Base-by-base conservation (phyloP, 2,113 vertebrate genomes). In the Tyto alba region DNA sequence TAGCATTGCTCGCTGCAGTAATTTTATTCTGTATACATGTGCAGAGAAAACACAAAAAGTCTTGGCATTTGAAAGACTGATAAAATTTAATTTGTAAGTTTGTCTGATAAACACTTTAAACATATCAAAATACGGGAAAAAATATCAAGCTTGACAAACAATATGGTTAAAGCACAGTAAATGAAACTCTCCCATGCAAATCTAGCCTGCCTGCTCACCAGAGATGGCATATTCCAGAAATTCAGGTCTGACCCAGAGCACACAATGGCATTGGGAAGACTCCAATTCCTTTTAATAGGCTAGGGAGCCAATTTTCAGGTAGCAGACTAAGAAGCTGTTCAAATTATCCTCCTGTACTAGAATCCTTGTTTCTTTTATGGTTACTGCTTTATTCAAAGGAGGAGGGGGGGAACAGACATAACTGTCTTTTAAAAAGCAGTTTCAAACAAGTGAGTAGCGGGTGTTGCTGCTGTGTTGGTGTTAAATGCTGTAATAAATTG, bases 71-170 rank as follows among this genome's bases (percentile, higher is more conserved):
- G 90, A 88, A 92, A 93, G 86, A 48, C 79, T 90, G 95, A 98
- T 96, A 96, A 96, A 96, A 95, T 93, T 95, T 97, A 93, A 97
- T 97, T 97, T 93, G 90, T 96, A 86, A 59, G 85, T 95, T 96
- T 89, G 73, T 94, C 93, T 95, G 95, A 96, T 90, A 97, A 97
- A 95, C 71, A 88, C 92, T 85, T 91, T 75, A 81, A 88, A 92
- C 64, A 10, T 63, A 81, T 89, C 83, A 84, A 95, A 93, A 93
- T 1, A 10, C 13, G 48, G 40, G 69, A 41, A 36, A 71, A 93
- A 92, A 62, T 56, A 90, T 67, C 36, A 53, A 92, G 27, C 48
- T 75, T 12, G 4, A 89, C 66, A 68, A 92, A 34, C 22, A 85
- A 56, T 21, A 20, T 47, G 55, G 50, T 45, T 41, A 32, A 86